Evolutionary conservation across 1,140 invertebrate genomes (phyloP), one percentile per base, ranked within the genome.

Genomic region (Lepidotrigona ventralis): DNA sequence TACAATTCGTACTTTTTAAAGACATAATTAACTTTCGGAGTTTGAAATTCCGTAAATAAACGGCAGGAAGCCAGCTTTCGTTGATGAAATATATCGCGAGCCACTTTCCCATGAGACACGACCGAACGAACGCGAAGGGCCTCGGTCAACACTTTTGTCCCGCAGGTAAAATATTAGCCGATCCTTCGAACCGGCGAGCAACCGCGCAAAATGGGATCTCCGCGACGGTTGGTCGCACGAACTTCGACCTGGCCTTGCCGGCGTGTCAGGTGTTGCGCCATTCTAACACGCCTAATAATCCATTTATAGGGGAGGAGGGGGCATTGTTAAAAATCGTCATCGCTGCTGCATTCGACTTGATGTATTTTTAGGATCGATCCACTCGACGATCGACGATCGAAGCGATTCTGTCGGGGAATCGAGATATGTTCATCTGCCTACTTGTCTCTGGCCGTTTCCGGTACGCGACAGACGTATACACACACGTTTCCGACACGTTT

Each of bases 101-200:
- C 68, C 60, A 58, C n/a, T 73, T 86, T 80, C 72, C 81, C 86
- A 85, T 73, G 85, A 56, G 77, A 87, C 70, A 81, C 76, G 29
- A 14, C 77, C 60, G 19, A 39, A 69, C 9, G 75, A 63, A 56
- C 70, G 81, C 80, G 79, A 77, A 77, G n/a, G 85, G 63, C 33
- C 78, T 85, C 88, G 76, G 87, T 89, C 87, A 88, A 88, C 85
- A 86, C 82, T 70, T 85, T 86, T 81, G 79, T 84, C 69, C 84
- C 72, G 66, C 88, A 89, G 89, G 89, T 90, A 90, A 90, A 90
- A 90, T 86, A 88, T 90, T 90, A 88, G 86, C 83, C 78, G 80
- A 72, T 86, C 81, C 58, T 64, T 86, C n/a, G 81, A 86, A 81
- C 39, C 86, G 39, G 64, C 58, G 33, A 66, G 56, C 64, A 46